phyloP scores from a whole-genome alignment of 1,140 invertebrate species.

The Drosophila repletoides region DNA sequence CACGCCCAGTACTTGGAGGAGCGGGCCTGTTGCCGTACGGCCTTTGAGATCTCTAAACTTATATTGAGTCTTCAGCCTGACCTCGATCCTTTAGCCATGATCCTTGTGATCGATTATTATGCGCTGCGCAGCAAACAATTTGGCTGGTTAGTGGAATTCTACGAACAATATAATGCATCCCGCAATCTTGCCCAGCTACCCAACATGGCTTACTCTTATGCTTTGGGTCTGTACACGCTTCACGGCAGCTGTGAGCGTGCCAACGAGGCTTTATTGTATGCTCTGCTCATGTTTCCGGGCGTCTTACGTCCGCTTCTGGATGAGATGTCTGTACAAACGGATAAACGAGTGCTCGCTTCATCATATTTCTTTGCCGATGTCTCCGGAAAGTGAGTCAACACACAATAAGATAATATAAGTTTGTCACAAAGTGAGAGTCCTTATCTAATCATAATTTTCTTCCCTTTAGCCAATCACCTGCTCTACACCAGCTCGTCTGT shows the following conservation, averaged over 20 bases:
- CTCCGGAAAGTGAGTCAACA: constrained; percentile 62
- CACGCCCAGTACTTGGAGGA: constrained; percentile 92
- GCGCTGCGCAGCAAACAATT: constrained; percentile 92
- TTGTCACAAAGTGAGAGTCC: no score
- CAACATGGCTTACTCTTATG: constrained; percentile 93
- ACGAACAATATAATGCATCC: constrained; percentile 86
- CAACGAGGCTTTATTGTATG: constrained; percentile 87
- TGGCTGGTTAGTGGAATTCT: constrained; percentile 90
- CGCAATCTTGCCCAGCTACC: constrained; percentile 91
- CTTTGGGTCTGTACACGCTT: constrained; percentile 89
- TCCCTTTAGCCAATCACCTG: constrained; percentile 84
- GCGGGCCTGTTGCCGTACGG: constrained; percentile 91
- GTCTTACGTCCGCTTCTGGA: constrained; percentile 89
- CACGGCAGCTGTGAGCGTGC: constrained; percentile 83
- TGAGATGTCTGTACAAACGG: constrained; percentile 89
- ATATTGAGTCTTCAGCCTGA: constrained; percentile 91
- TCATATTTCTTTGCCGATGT: constrained; percentile 82
- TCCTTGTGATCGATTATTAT: constrained; percentile 94
- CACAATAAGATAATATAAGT: not conserved
- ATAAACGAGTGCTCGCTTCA: constrained; percentile 85
- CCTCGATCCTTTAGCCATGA: constrained; percentile 91
- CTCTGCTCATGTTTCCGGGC: constrained; percentile 92
- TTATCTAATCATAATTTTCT: constrained; percentile 12
- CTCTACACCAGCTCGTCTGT: constrained; percentile 87
- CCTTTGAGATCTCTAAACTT: constrained; percentile 91